A percentile compares a stretch with the other conserved stretches of the same genome.
Evolutionary conservation across 2,888 invertebrate genomes (phyloP).

Genomic region (Axea sp.): DNA sequence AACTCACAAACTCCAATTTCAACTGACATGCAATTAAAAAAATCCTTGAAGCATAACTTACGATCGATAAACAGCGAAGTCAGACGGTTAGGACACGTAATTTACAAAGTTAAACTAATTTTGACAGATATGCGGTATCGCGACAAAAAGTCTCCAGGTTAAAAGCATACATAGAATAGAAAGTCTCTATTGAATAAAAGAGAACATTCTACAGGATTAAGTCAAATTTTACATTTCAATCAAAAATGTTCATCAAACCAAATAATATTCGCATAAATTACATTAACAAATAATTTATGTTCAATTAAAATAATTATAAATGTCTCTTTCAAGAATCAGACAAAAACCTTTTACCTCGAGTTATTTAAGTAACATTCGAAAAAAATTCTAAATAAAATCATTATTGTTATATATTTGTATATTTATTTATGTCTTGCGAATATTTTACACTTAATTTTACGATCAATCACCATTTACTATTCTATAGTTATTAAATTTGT

Average conservation of each 20-base stretch:
- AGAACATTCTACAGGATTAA: not conserved
- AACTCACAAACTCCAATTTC: slow-evolving; percentile 59
- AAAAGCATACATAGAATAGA: slow-evolving; percentile 5
- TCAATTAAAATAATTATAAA: too few relatives aligned
- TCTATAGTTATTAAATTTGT: too few relatives aligned
- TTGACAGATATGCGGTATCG: slow-evolving; percentile 51
- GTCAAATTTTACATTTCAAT: not conserved
- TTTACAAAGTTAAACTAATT: slow-evolving; percentile 56
- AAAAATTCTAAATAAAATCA: too few relatives aligned
- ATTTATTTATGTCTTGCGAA: too few relatives aligned
- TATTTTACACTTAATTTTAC: too few relatives aligned
- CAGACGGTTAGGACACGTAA: slow-evolving; percentile 54
- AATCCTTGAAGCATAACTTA: slow-evolving; percentile 53
- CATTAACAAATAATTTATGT: too few relatives aligned
- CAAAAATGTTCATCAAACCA: too few relatives aligned
- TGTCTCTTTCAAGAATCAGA: too few relatives aligned
- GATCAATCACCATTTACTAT: too few relatives aligned
- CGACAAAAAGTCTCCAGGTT: slow-evolving; percentile 28
- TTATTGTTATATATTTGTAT: too few relatives aligned
- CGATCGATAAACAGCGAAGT: slow-evolving; percentile 53
- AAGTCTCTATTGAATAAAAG: not conserved
- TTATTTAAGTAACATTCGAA: too few relatives aligned
- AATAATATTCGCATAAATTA: not conserved
- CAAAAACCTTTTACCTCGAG: too few relatives aligned
- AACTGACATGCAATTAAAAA: slow-evolving; percentile 60